These are phyloP conservation scores for Petroica traversi DNA, from an alignment of 2,113 vertebrate genomes.

Conservation along the genomic window DNA sequence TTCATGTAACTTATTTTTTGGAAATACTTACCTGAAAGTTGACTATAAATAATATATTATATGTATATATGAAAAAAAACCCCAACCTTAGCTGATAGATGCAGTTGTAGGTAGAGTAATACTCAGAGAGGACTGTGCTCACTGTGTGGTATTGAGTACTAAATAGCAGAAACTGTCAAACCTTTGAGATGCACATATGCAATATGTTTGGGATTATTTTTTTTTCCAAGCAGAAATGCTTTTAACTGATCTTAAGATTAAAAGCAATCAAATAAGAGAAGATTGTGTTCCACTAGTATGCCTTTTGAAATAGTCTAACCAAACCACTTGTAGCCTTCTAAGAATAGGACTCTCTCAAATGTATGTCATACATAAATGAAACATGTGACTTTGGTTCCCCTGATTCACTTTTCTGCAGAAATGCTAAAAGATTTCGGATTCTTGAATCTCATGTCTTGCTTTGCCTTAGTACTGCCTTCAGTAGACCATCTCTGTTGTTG, in stretches of 20 bases:
- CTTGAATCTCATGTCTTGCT: not conserved
- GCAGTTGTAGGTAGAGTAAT: not conserved
- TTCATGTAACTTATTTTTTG: constrained; percentile 21
- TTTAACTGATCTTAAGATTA: not conserved
- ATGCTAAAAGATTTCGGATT: not conserved
- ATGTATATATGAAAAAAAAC: not conserved
- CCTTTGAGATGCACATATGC: not conserved
- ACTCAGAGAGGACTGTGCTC: not conserved
- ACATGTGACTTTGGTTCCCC: not conserved
- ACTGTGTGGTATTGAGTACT: not conserved
- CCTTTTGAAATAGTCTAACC: constrained; percentile 30
- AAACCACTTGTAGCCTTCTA: not conserved
- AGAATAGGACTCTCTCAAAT: not conserved
- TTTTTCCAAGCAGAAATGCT: not conserved
- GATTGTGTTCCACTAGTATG: not conserved
- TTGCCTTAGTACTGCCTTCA: constrained; percentile 1
- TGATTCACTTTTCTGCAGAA: not conserved
- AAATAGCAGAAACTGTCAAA: not conserved
- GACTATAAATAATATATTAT: constrained; percentile 1
- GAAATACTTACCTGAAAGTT: not conserved
- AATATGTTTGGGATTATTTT: not conserved
- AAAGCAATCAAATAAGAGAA: not conserved
- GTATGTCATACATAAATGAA: not conserved
- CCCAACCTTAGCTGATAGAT: not conserved
- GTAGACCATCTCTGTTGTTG: not conserved